phyloP scores from a whole-genome alignment of 2,888 invertebrate species.

The Venustoraphidia nigricollis region DNA sequence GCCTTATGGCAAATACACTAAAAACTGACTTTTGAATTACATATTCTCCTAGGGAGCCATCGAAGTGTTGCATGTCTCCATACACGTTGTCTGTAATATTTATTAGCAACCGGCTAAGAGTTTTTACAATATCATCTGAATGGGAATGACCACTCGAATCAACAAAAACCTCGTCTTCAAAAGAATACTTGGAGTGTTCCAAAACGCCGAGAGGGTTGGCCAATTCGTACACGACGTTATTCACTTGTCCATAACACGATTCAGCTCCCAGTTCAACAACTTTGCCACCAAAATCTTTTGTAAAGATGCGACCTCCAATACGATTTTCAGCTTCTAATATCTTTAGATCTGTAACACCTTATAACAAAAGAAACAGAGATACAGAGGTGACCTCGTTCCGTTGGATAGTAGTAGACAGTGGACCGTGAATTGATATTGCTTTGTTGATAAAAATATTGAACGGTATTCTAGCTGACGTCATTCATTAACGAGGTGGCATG shows the following conservation, averaged over 20 bases:
- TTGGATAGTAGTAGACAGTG: too few species aligned
- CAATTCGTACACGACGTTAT: slow-evolving; percentile 23
- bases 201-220: slow-evolving; percentile 21
- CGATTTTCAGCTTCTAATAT: slow-evolving; percentile 41
- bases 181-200: slow-evolving; percentile 11
- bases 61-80: slow-evolving; percentile 12
- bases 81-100: too few species aligned
- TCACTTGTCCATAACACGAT: slow-evolving; percentile 27
- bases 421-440: too few species aligned
- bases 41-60: slow-evolving; percentile 21
- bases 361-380: too few species aligned
- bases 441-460: too few species aligned
- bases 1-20: too few species aligned
- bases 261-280: slow-evolving; percentile 22
- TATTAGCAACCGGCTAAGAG: neutral
- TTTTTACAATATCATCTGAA: slow-evolving; percentile 17
- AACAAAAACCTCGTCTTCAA: slow-evolving; percentile 19
- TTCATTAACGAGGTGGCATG: too few species aligned
- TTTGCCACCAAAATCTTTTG: slow-evolving; percentile 14
- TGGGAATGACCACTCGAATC: slow-evolving; percentile 17
- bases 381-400: too few species aligned
- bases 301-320: slow-evolving; percentile 24
- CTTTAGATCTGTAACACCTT: slow-evolving; percentile 27
- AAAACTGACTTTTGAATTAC: slow-evolving; percentile 19
- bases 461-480: too few species aligned